Evolutionary conservation across 2,797 vertebrate species (phyloP).

Genomic region (Somateria mollissima): DNA sequence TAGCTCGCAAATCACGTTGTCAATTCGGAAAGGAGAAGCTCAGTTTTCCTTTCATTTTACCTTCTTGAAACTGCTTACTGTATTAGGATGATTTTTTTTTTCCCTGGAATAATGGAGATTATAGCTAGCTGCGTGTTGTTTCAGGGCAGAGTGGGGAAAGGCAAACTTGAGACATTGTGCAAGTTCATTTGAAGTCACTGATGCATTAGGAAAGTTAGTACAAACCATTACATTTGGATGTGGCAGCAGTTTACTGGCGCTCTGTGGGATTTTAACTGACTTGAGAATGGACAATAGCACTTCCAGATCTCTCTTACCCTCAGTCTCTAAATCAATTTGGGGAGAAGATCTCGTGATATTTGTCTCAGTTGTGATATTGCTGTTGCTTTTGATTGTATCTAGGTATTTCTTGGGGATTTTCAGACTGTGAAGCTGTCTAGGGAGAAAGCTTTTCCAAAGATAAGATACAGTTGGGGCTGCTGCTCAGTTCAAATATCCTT

Average conservation of each 20-base stretch:
- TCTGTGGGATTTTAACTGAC: background rate
- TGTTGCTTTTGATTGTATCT: background rate
- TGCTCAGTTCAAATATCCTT: background rate
- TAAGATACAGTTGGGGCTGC: background rate
- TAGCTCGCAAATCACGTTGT: background rate
- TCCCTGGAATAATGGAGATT: background rate
- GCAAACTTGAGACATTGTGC: background rate
- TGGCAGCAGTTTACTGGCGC: background rate
- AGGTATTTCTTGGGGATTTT: background rate
- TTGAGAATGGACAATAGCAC: background rate
- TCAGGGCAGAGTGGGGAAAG: background rate
- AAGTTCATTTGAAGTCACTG: background rate
- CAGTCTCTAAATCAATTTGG: background rate
- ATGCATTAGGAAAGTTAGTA: background rate
- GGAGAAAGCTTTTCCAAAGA: background rate
- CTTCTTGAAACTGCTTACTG: background rate
- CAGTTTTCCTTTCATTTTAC: background rate
- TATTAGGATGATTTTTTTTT: background rate
- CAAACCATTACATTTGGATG: background rate
- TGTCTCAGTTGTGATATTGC: background rate
- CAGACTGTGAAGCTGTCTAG: background rate
- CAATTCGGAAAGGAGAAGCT: background rate
- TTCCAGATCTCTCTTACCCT: background rate
- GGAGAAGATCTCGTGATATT: background rate
- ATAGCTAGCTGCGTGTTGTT: background rate